These are phyloP conservation scores for Osmoderma eremita DNA, from an alignment of 2,888 invertebrate species.

Conservation along the genomic window DNA sequence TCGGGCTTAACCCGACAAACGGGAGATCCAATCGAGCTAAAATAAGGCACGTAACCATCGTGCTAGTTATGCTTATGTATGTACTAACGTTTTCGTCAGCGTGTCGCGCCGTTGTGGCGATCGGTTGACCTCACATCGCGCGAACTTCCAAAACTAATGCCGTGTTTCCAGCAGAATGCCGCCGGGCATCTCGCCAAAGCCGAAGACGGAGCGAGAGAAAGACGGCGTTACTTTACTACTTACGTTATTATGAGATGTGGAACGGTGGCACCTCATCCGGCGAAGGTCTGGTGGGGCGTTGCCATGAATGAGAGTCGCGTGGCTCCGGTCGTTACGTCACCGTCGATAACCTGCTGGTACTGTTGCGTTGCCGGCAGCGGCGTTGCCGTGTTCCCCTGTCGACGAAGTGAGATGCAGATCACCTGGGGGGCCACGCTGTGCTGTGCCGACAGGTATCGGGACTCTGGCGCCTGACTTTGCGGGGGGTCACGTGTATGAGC, in stretches of 20 bases:
- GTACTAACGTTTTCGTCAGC: neutral
- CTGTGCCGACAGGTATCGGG: conserved; percentile 25
- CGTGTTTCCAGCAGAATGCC: neutral
- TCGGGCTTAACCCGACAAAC: conserved; percentile 25
- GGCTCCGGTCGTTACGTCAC: conserved; percentile 29
- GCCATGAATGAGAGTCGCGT: conserved; percentile 44
- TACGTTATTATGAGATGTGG: conserved; percentile 9
- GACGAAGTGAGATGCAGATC: conserved; percentile 8
- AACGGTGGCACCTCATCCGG: conserved; percentile 28
- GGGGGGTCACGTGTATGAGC: conserved; percentile 17
- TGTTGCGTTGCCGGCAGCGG: conserved; percentile 13
- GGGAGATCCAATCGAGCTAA: conserved; percentile 18
- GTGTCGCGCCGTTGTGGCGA: no score
- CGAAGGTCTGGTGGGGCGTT: conserved; percentile 15
- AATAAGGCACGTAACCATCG: conserved; percentile 8
- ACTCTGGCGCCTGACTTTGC: conserved; percentile 28
- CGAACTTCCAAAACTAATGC: neutral
- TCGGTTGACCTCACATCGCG: conserved; percentile 7
- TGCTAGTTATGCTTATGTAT: conserved; percentile 11
- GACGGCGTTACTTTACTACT: neutral
- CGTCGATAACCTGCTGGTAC: conserved; percentile 29
- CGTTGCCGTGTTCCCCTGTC: neutral
- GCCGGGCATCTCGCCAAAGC: conserved; percentile 19
- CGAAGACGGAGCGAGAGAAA: conserved; percentile 14
- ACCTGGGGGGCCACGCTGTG: conserved; percentile 7